These are phyloP conservation scores for Prosopocoilus inquinatus DNA, from an alignment of 2,888 invertebrate genomes.

Conservation along the genomic window DNA sequence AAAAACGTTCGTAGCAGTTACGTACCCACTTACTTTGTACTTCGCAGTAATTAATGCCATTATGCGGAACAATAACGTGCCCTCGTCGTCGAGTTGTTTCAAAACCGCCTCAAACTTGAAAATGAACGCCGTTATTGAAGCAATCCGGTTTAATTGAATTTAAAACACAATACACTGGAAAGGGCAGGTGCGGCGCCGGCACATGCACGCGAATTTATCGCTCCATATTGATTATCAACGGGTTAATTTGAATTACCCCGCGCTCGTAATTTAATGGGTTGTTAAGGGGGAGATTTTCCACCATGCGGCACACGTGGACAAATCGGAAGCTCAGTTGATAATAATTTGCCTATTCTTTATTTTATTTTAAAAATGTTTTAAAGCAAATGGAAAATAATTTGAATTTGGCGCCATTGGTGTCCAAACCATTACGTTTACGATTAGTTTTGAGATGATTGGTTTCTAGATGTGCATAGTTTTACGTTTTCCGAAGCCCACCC, in stretches of 20 bases:
- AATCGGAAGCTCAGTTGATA: no score
- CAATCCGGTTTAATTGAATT: not conserved
- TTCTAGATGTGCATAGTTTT: no score
- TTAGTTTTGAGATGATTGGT: no score
- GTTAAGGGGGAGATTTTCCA: no score
- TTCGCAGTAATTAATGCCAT: not conserved
- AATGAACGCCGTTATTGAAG: conserved; percentile 1
- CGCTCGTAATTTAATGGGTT: conserved; percentile 23
- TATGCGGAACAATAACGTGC: not conserved
- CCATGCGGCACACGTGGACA: no score
- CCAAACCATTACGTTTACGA: no score
- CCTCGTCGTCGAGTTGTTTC: not conserved
- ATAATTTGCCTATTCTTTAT: no score
- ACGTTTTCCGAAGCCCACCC: no score
- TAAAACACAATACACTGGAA: not conserved
- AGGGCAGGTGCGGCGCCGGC: conserved; percentile 1
- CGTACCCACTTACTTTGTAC: not conserved
- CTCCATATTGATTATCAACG: not conserved
- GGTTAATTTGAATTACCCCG: conserved; percentile 26
- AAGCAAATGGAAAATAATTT: no score
- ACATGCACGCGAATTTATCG: not conserved
- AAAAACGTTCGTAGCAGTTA: no score
- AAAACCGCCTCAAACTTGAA: not conserved
- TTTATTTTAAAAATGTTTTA: no score
- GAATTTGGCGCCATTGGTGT: no score